Percentiles rank a stretch among this genome's conserved stretches.
phyloP scores from a whole-genome alignment of 2,113 vertebrate species.

The Tetraodon nigroviridis region DNA sequence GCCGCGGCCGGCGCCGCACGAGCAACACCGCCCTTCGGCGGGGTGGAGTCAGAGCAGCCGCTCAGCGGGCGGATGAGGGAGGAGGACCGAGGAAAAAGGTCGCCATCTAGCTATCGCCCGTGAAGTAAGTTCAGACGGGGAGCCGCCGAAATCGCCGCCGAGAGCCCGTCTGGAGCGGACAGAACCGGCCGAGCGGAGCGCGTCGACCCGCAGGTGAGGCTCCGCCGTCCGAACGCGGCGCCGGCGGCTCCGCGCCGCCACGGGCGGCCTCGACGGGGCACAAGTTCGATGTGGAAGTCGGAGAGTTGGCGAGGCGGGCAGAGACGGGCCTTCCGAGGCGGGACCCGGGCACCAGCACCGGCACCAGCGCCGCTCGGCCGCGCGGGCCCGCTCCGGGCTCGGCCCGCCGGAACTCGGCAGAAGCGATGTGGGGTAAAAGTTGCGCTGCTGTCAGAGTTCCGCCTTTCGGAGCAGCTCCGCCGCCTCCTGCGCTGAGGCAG shows the following conservation, averaged over 20 bases:
- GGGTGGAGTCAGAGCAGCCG: conserved; percentile 54
- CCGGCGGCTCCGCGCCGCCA: not conserved
- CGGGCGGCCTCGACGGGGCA: conserved; percentile 47
- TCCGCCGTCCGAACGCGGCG: conserved; percentile 2
- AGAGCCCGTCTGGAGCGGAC: not conserved
- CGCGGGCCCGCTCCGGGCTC: no score
- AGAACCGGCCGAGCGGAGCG: not conserved
- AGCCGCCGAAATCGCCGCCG: conserved; percentile 2
- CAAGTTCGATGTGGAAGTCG: conserved; percentile 24
- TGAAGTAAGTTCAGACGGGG: conserved; percentile 7
- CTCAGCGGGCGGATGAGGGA: conserved; percentile 52
- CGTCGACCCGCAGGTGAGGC: conserved; percentile 46
- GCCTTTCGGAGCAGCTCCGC: not conserved
- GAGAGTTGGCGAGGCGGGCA: not conserved
- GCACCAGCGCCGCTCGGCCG: not conserved
- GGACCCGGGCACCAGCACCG: no score
- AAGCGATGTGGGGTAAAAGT: not conserved
- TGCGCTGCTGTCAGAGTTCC: not conserved
- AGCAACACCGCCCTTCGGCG: conserved; percentile 34
- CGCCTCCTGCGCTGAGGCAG: not conserved
- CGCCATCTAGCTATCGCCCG: conserved; percentile 35
- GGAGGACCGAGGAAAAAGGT: conserved; percentile 48
- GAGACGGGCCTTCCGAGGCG: not conserved
- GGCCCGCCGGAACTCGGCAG: no score
- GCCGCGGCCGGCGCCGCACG: no score